These are phyloP conservation scores for Zele albiditarsus DNA, from an alignment of 2,888 invertebrate genomes.

Conservation along the genomic window DNA sequence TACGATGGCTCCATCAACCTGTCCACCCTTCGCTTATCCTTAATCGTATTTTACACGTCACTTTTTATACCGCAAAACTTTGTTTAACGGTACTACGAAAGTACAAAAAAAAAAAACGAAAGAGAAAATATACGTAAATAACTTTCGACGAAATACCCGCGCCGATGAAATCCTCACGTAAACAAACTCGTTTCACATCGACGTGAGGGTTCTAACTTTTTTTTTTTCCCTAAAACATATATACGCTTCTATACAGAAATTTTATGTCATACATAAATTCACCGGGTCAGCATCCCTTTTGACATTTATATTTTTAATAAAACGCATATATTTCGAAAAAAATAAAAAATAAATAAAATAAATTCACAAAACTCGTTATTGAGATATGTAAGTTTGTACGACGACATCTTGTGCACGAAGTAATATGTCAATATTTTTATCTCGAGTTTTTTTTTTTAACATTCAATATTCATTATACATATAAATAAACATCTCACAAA, in stretches of 20 bases:
- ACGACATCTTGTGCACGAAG: neutral
- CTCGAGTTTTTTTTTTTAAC: neutral
- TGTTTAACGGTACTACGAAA: too few relatives aligned
- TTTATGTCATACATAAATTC: constrained; percentile 33
- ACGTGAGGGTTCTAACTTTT: constrained; percentile 14
- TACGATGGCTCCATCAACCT: neutral
- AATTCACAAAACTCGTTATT: neutral
- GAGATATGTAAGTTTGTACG: neutral
- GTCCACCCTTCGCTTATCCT: neutral
- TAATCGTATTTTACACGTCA: constrained; percentile 14
- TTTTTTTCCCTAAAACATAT: constrained; percentile 7
- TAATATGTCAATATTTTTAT: neutral
- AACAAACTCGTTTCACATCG: constrained; percentile 15
- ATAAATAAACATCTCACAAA: neutral
- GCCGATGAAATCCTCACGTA: constrained; percentile 16
- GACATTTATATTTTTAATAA: constrained; percentile 34
- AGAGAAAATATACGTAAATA: constrained; percentile 4
- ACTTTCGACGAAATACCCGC: constrained; percentile 8
- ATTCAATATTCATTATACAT: neutral
- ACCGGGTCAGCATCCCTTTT: constrained; percentile 17
- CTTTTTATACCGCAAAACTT: neutral
- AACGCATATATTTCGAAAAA: constrained; percentile 9
- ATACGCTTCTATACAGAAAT: constrained; percentile 16
- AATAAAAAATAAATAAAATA: neutral
- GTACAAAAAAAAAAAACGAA: neutral